Evolutionary conservation across 2,888 invertebrate genomes (phyloP).

Genomic region (Flabesymbios commensalis): DNA sequence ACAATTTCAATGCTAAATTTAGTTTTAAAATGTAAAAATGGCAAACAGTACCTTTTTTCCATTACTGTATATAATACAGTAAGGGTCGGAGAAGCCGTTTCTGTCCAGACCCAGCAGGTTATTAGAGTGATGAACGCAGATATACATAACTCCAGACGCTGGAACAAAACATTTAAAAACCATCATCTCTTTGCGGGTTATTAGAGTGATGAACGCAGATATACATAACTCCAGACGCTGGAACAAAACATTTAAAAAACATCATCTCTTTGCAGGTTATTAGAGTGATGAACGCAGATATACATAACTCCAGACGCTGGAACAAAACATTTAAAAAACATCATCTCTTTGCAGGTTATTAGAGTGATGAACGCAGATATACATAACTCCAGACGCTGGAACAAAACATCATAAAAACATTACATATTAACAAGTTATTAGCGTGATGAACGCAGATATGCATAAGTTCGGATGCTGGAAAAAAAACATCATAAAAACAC

Average conservation of each 20-base stretch:
- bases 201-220: constrained; percentile 66
- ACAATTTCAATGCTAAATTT: too few relatives aligned
- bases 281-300: constrained; percentile 65
- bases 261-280: constrained; percentile 59
- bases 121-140: constrained; percentile 65
- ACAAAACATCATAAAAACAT: not conserved
- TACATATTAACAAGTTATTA: constrained; percentile 61
- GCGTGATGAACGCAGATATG: constrained; percentile 66
- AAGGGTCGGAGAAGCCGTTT: constrained; percentile 64
- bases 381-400: constrained; percentile 57
- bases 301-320: constrained; percentile 59
- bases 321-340: not conserved
- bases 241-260: not conserved
- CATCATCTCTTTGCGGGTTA: constrained; percentile 57
- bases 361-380: constrained; percentile 66
- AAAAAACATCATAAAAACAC: not conserved
- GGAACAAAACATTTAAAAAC: not conserved
- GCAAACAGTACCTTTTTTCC: constrained; percentile 66
- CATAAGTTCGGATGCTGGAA: constrained; percentile 54
- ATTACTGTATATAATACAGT: constrained; percentile 66
- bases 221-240: constrained; percentile 59
- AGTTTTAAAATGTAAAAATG: too few relatives aligned
- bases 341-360: constrained; percentile 61
- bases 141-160: constrained; percentile 61
- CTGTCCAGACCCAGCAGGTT: constrained; percentile 62